A percentile compares a stretch with the other conserved stretches of the same genome.
Conservation (phyloP, 2,888 invertebrate genomes). For the Alloscopus bannaensis region DNA sequence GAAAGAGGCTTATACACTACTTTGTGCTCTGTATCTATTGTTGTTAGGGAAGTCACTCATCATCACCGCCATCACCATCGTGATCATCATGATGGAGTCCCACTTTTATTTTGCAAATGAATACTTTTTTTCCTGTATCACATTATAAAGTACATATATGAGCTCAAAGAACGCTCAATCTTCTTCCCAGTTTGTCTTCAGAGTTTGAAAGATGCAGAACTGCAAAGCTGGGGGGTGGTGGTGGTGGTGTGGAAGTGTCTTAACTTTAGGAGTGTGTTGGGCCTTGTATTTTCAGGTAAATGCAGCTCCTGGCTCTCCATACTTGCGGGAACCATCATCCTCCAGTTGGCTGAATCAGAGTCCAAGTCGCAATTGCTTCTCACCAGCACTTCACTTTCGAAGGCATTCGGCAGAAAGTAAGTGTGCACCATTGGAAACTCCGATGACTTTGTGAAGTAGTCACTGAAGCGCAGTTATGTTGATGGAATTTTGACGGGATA, state of each 20-base stretch:
- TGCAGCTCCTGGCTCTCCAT: constrained; percentile 71
- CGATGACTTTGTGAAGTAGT: neutral
- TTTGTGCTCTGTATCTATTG: too few relatives aligned
- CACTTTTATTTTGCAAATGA: too few relatives aligned
- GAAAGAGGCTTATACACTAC: too few relatives aligned
- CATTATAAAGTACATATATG: too few relatives aligned
- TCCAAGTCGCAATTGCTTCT: constrained; percentile 71
- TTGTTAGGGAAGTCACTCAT: too few relatives aligned
- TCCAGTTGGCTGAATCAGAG: constrained; percentile 72
- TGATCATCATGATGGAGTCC: too few relatives aligned
- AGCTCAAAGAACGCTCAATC: constrained; percentile 17
- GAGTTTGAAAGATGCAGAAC: constrained; percentile 30
- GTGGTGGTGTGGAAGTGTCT: too few relatives aligned
- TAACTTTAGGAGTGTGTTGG: neutral
- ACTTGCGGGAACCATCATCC: constrained; percentile 71
- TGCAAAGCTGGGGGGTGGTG: neutral
- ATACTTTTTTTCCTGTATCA: too few relatives aligned
- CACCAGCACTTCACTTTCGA: constrained; percentile 69
- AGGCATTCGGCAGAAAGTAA: constrained; percentile 73
- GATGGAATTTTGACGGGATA: neutral
- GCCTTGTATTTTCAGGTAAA: constrained; percentile 57
- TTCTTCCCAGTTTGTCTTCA: constrained; percentile 35
- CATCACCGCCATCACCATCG: too few relatives aligned
- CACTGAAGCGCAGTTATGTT: neutral
- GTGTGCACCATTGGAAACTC: constrained; percentile 7